phyloP scores from a whole-genome alignment of 1,140 invertebrate species.

The Drosophila elegans region DNA sequence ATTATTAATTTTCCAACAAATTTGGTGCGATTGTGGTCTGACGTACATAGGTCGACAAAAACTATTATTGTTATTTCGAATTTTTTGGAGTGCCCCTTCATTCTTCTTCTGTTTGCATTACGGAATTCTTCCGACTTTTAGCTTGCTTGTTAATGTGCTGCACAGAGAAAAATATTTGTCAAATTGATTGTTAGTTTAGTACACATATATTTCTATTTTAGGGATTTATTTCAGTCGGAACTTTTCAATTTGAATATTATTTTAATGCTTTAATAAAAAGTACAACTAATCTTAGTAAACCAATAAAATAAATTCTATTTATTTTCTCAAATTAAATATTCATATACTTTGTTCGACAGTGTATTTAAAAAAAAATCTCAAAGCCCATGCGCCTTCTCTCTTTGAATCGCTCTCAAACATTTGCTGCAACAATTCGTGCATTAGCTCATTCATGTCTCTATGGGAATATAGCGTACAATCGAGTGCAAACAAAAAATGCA shows the following conservation, averaged over 20 bases:
- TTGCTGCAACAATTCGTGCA: conserved; percentile 32
- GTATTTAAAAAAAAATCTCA: neutral
- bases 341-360: neutral
- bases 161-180: neutral
- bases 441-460: conserved; percentile 38
- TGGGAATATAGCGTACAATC: conserved; percentile 28
- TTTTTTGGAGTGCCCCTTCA: conserved; percentile 21
- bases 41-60: conserved; percentile 22
- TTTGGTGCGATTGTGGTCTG: neutral
- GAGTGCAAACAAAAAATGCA: conserved; percentile 23
- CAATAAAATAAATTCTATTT: too few relatives aligned
- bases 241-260: too few relatives aligned
- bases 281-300: too few relatives aligned
- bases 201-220: neutral
- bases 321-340: neutral
- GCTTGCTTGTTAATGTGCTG: neutral
- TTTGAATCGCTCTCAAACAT: conserved; percentile 14
- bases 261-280: too few relatives aligned
- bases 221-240: too few relatives aligned
- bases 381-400: conserved; percentile 38
- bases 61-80: conserved; percentile 2
- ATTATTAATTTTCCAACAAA: conserved; percentile 6
- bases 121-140: neutral
- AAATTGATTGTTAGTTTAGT: neutral
- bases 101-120: conserved; percentile 30